Conservation (phyloP, 2,888 invertebrate species). For the Invenusta paracnida region DNA sequence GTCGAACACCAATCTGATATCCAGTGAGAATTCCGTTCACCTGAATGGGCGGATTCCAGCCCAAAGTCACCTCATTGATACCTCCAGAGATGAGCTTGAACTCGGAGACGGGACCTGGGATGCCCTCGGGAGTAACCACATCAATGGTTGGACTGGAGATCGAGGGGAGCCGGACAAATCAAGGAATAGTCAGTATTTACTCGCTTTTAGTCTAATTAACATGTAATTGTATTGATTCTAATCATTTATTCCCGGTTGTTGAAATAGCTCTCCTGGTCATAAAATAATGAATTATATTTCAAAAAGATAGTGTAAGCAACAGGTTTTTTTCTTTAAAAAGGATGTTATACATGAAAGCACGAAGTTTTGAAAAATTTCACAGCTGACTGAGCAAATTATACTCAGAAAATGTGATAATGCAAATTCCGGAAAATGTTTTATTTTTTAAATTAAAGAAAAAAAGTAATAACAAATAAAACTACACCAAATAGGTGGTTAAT, state of each 20-base stretch:
- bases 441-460: no score
- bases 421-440: no score
- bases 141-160: slow-evolving; percentile 48
- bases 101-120: slow-evolving; percentile 76
- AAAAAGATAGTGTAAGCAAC: no score
- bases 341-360: no score
- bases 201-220: background rate
- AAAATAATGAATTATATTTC: background rate
- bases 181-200: background rate
- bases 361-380: no score
- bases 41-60: slow-evolving; percentile 84
- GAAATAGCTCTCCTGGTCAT: background rate
- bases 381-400: no score
- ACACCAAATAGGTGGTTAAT: no score
- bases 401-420: no score
- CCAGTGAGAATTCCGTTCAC: slow-evolving; percentile 86
- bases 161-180: background rate
- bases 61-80: slow-evolving; percentile 64
- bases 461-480: no score
- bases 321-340: no score
- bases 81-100: slow-evolving; percentile 61
- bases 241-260: background rate
- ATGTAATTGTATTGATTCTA: no score
- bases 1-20: slow-evolving; percentile 70
- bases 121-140: slow-evolving; percentile 83